Percentiles rank a stretch among this genome's conserved stretches.
Evolutionary conservation across 2,888 invertebrate genomes (phyloP).

Genomic region (Cheilosia grossa): DNA sequence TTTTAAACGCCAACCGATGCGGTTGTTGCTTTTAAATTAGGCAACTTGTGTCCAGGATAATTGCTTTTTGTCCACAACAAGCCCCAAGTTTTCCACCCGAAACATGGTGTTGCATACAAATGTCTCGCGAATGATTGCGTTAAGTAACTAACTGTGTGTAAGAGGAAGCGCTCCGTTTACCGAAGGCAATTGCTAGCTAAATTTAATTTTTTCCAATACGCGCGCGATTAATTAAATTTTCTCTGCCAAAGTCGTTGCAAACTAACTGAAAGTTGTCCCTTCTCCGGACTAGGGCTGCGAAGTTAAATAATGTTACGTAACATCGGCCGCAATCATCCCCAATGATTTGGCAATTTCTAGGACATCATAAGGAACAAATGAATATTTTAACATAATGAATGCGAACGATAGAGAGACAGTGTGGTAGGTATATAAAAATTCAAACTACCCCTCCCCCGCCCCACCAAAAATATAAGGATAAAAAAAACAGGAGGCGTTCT

Average conservation of each 20-base stretch:
- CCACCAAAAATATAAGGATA: constrained; percentile 15
- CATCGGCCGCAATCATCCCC: constrained; percentile 31
- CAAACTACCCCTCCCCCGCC: constrained; percentile 55
- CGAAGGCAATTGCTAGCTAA: constrained; percentile 31
- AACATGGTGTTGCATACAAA: constrained; percentile 58
- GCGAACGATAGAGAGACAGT: constrained; percentile 40
- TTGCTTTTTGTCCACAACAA: constrained; percentile 41
- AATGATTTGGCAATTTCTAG: constrained; percentile 71
- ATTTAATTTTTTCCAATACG: constrained; percentile 59
- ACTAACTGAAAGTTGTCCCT: constrained; percentile 40
- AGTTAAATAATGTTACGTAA: constrained; percentile 22
- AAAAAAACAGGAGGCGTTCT: constrained; percentile 13
- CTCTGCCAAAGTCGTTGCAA: constrained; percentile 6
- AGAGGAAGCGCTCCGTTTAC: constrained; percentile 26
- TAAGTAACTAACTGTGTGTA: constrained; percentile 31
- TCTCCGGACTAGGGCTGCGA: background rate
- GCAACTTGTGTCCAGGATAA: constrained; percentile 42
- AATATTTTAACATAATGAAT: constrained; percentile 73
- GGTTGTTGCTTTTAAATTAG: constrained; percentile 54
- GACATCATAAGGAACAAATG: constrained; percentile 72
- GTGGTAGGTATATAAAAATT: constrained; percentile 60
- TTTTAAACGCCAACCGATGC: constrained; percentile 4
- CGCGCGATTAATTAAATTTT: constrained; percentile 68
- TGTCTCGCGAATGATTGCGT: constrained; percentile 50
- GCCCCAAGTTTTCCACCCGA: background rate